Percentiles rank a stretch among this genome's conserved stretches.
Conservation (phyloP, 2,888 invertebrate species). For the Ichneumoninae sp. region DNA sequence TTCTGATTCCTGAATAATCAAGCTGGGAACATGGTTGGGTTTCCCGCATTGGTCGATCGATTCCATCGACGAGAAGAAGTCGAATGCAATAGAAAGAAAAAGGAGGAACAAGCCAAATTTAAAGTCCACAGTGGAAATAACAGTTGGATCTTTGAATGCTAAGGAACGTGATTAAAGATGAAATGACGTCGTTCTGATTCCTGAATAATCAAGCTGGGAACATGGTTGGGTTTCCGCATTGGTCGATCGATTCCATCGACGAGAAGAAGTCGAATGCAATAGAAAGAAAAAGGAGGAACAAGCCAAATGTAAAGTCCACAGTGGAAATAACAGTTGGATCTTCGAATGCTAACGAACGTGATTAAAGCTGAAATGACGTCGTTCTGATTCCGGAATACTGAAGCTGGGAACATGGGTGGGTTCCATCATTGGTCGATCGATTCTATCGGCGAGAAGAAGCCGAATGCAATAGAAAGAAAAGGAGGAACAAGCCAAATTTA, state of each 20-base stretch:
- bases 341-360: neutral
- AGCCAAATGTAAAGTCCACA: constrained; percentile 19
- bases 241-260: constrained; percentile 23
- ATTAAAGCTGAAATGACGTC: neutral
- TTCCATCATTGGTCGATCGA: constrained; percentile 16
- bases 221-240: neutral
- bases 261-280: neutral
- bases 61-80: neutral
- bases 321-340: constrained; percentile 17
- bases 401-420: neutral
- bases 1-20: neutral
- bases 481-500: neutral
- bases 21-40: neutral
- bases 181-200: neutral
- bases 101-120: neutral
- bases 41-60: constrained; percentile 19
- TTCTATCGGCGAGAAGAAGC: neutral
- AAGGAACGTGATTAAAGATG: neutral
- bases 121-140: constrained; percentile 27
- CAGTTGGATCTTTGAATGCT: neutral
- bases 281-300: neutral
- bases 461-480: neutral
- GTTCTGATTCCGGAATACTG: neutral
- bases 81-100: neutral
- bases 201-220: neutral